A percentile compares a stretch with the other conserved stretches of the same genome.
These are phyloP conservation scores for Dichetophora obliterata DNA, from an alignment of 2,888 invertebrate species.

Conservation along the genomic window DNA sequence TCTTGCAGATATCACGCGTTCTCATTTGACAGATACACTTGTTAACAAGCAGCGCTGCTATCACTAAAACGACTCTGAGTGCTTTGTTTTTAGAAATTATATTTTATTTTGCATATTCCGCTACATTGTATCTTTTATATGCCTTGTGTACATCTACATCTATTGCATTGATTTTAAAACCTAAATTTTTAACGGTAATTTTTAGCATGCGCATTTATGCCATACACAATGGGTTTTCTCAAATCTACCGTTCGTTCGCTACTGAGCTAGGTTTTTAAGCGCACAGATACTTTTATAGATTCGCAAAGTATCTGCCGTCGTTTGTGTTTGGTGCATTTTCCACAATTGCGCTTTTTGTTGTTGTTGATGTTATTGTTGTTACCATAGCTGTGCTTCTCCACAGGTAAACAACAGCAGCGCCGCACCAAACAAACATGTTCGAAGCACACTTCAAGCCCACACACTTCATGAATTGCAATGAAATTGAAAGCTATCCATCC, in stretches of 20 bases:
- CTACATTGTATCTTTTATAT: background rate
- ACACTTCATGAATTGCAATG: conserved; percentile 34
- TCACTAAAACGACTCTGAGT: background rate
- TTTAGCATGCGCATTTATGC: background rate
- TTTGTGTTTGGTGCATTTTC: conserved; percentile 41
- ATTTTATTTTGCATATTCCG: background rate
- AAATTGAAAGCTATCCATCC: conserved; percentile 40
- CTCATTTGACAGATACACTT: conserved; percentile 40
- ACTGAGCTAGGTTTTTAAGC: conserved; percentile 68
- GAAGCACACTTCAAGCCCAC: conserved; percentile 47
- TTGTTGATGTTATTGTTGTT: conserved; percentile 46
- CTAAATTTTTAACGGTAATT: too few relatives aligned
- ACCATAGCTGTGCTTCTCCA: conserved; percentile 12
- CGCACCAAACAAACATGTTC: conserved; percentile 47
- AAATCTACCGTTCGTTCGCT: conserved; percentile 59
- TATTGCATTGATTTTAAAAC: too few relatives aligned
- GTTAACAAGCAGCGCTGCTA: conserved; percentile 7
- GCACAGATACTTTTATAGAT: conserved; percentile 68
- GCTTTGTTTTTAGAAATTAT: background rate
- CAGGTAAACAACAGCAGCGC: conserved; percentile 18
- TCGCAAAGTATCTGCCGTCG: conserved; percentile 60
- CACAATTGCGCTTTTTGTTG: conserved; percentile 42
- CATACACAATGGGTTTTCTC: background rate
- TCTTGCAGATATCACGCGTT: conserved; percentile 46
- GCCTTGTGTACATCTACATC: too few relatives aligned